phyloP scores from a whole-genome alignment of 1,140 invertebrate species.

The Neodiprion pinetum region DNA sequence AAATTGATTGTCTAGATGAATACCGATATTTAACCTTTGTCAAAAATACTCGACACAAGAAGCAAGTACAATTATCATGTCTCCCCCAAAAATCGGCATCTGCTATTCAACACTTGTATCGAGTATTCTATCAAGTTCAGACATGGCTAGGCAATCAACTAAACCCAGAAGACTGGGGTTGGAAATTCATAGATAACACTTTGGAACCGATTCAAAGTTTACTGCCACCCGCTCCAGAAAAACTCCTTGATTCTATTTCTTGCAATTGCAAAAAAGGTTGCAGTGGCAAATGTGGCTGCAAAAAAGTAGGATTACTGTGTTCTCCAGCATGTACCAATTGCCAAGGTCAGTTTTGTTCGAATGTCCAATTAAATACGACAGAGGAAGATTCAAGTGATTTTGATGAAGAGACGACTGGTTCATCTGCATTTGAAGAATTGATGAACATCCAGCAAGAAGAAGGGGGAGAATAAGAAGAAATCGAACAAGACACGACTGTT shows the following conservation, averaged over 20 bases:
- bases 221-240: slow-evolving; percentile 32
- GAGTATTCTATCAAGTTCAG: slow-evolving; percentile 27
- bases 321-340: slow-evolving; percentile 32
- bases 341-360: too few species aligned
- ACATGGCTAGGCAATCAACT: slow-evolving; percentile 35
- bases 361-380: too few species aligned
- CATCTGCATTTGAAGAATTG: too few species aligned
- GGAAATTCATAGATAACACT: slow-evolving; percentile 14
- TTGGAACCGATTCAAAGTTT: slow-evolving; percentile 38
- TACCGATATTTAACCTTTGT: too few species aligned
- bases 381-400: too few species aligned
- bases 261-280: slow-evolving; percentile 39
- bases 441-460: too few species aligned
- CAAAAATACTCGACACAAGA: too few species aligned
- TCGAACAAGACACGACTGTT: too few species aligned
- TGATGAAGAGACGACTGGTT: too few species aligned
- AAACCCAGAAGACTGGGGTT: slow-evolving; percentile 49
- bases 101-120: slow-evolving; percentile 21
- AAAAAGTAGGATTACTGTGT: slow-evolving; percentile 42
- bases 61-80: not conserved
- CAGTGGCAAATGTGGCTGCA: slow-evolving; percentile 37
- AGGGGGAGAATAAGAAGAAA: too few species aligned
- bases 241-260: slow-evolving; percentile 39
- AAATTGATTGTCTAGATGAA: too few species aligned
- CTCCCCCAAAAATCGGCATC: slow-evolving; percentile 23